phyloP scores from a whole-genome alignment of 2,113 vertebrate genomes.

The Climacteris rufus region DNA sequence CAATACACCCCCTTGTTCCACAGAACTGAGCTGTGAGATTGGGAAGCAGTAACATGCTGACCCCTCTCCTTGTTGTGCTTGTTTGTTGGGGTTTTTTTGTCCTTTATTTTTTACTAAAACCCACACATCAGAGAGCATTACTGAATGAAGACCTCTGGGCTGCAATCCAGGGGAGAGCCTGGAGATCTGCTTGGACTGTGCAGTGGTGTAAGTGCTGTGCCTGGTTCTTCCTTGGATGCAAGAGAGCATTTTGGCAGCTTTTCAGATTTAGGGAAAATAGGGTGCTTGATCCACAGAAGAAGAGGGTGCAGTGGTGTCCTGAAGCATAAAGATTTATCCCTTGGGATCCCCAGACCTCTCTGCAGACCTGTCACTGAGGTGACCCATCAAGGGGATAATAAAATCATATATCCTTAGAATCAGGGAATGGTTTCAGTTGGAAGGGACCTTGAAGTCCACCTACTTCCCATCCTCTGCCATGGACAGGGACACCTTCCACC shows the following conservation, averaged over 20 bases:
- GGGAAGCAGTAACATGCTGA: neutral
- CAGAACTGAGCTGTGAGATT: accelerated
- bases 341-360: neutral
- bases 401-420: neutral
- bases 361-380: neutral
- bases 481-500: neutral
- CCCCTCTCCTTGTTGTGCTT: neutral
- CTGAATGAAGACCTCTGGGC: neutral
- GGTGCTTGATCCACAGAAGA: neutral
- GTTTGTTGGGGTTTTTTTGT: too few relatives aligned
- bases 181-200: neutral
- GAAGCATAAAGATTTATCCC: neutral
- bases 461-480: neutral
- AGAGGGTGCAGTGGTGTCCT: neutral
- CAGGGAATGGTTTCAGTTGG: neutral
- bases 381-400: neutral
- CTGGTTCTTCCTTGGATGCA: neutral
- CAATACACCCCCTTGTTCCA: neutral
- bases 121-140: neutral
- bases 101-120: neutral
- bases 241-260: neutral
- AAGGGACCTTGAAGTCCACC: neutral
- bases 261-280: neutral
- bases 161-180: neutral
- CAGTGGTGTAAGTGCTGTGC: neutral